Conservation (phyloP, 2,797 vertebrate genomes). For the Pseudotriccus pelzelni region DNA sequence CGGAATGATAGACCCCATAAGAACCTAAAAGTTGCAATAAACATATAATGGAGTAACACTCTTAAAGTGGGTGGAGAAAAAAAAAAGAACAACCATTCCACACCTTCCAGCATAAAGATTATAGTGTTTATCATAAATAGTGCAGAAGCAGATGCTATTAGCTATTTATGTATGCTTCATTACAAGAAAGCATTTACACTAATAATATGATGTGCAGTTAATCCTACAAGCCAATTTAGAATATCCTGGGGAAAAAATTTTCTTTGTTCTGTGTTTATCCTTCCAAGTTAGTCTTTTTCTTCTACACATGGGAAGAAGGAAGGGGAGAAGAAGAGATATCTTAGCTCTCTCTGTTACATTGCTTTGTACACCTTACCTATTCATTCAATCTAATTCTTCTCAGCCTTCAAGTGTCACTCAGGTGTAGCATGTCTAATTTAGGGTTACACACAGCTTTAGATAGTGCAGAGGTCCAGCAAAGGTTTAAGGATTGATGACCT, state of each 20-base stretch:
- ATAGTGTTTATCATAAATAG: not conserved
- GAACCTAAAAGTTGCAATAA: not conserved
- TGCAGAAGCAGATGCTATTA: not conserved
- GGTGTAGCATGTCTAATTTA: not conserved
- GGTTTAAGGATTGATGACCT: not conserved
- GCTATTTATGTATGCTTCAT: not conserved
- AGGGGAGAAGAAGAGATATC: not conserved
- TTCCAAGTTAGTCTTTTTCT: not conserved
- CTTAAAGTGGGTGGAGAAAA: not conserved
- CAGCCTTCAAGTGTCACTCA: not conserved
- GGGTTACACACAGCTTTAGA: not conserved
- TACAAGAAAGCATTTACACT: not conserved
- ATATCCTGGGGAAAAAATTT: not conserved
- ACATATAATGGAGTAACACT: not conserved
- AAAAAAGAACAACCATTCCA: not conserved
- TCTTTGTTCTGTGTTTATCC: not conserved
- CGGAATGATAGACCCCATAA: not conserved
- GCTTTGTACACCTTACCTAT: not conserved
- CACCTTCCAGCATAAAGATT: not conserved
- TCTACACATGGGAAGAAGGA: not conserved
- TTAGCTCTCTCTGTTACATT: not conserved
- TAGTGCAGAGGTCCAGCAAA: not conserved
- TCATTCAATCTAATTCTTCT: not conserved
- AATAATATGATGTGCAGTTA: not conserved
- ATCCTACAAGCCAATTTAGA: not conserved